Base-by-base conservation (phyloP, 2,113 vertebrate genomes). In the Cathartes aura region DNA sequence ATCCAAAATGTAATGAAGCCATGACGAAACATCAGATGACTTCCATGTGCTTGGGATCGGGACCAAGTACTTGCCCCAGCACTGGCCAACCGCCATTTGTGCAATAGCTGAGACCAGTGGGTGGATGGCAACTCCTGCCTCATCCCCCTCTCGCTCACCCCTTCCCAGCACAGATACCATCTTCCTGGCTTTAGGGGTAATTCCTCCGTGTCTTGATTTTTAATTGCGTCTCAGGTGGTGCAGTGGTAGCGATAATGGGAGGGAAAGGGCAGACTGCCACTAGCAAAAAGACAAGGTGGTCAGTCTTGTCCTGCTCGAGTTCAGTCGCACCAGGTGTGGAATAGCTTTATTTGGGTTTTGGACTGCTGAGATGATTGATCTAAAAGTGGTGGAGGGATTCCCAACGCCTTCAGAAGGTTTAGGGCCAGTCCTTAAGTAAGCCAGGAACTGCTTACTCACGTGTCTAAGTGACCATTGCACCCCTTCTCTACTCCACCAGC, bases 1-100 rank as follows among this genome's bases (percentile, higher is more conserved):
- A 60, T 91, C 95, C 85, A 74, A 92, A 95, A 76, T 62, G 27
- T 42, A 84, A 94, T 62, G 92, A 82, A 94, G 78, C 73, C 76
- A 2, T 96, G 95, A 94, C 1, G 50, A 97, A 96, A 95, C 3
- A 15, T 97, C 96, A 94, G 92, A 75, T 97, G 97, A 96, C 81
- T 94, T 91, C 95, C 95, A 87, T 50, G 95, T 82, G 87, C 84
- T 68, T 53, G 91, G 92, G 76, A 95, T 42, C 6, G 3, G 76
- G 83, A 93, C 47, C 68, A 59, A 95, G 62, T 11, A 4, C 91
- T 94, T 91, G 89, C 91, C 93, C 90, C 78, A 40, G 84, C 92
- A 32, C 85, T 21, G 76, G 52, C 89, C 84, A 56, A 2, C 20
- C 1, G 0, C 89, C 20, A 14, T 82, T 75, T 93, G 84, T 82